Base-by-base conservation (phyloP, 1,140 invertebrate species). In the Pectinophora gossypiella region DNA sequence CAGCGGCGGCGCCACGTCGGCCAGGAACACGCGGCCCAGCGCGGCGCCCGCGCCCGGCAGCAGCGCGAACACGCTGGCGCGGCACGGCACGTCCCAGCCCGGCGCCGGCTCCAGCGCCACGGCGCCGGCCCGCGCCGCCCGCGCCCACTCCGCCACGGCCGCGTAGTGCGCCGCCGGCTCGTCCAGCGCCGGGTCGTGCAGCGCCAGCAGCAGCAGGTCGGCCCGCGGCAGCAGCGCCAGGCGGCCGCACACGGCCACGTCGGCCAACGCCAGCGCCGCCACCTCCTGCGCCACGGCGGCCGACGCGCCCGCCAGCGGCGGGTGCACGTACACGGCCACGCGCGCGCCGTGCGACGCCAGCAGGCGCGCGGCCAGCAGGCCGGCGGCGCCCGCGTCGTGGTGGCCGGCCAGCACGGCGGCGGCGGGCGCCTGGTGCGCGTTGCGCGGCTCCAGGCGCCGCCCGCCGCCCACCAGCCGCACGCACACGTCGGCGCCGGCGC, bases 21-120 rank as follows among this genome's bases (percentile, higher is more conserved):
- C 96, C 49, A 98, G 89, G 86, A 96, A 97, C 51, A 97, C 86
- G 86, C 94, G 94, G 36, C 95, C 95, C 83, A 93, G 93, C 48
- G 90, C 90, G 47, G 90, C 90, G 74, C 93, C 92, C 58, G 92
- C 90, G 9, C 95, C 85, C 40, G 96, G 96, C 75, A 97, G 87
- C 35, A 91, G 92, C 44, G 94, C 93, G 52, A 55, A 16, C 50
- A 97, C 84, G 47, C 93, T 92, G 76, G 93, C 95, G 86, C 96
- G 96, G 59, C 51, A 45, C 23, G 4, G 46, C 54, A 91, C 91
- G 18, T 89, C 90, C 46, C 91, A 93, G 20, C 89, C 74, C 1
- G 91, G 88, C 38, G 95, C 94, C 12, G 95, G 95, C 89, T 97
- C 96, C 47, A 97, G 88, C 13, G 94, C 92, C 54, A 97, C 80